Conservation (phyloP, 92 coral and sea anemone genomes). For the Diadumene lineata region DNA sequence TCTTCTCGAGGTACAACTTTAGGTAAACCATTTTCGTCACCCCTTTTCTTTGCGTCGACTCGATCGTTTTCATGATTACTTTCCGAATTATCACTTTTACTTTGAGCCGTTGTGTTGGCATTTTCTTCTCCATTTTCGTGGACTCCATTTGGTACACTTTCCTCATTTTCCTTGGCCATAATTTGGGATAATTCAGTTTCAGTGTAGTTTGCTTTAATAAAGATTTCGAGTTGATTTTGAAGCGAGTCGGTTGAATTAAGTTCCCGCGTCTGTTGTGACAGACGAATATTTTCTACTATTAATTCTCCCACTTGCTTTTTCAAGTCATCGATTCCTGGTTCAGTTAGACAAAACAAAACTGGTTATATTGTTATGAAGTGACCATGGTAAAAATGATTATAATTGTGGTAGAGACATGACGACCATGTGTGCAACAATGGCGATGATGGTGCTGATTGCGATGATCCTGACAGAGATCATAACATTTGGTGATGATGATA, state of each 20-base stretch:
- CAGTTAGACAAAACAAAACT: background rate
- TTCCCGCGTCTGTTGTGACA: slow-evolving; percentile 36
- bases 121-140: background rate
- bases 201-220: slow-evolving; percentile 24
- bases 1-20: slow-evolving; percentile 30
- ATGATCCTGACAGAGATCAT: background rate
- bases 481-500: background rate
- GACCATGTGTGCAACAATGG: background rate
- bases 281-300: slow-evolving; percentile 49
- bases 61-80: slow-evolving; percentile 22
- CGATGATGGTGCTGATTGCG: background rate
- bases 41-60: slow-evolving; percentile 11
- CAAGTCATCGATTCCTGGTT: slow-evolving; percentile 42
- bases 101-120: slow-evolving; percentile 10
- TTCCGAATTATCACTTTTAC: slow-evolving; percentile 17
- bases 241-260: slow-evolving; percentile 49
- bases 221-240: slow-evolving; percentile 62
- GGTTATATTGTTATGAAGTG: no score
- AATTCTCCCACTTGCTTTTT: slow-evolving; percentile 40
- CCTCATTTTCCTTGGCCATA: slow-evolving; percentile 21
- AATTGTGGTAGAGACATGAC: background rate
- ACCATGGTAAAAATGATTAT: background rate
- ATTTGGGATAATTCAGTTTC: slow-evolving; percentile 38
- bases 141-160: slow-evolving; percentile 13
- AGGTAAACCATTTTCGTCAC: slow-evolving; percentile 5